Evolutionary conservation across 2,888 invertebrate genomes (phyloP), one percentile per base, ranked within the genome.

Genomic region (Thysanoteuthis rhombus): DNA sequence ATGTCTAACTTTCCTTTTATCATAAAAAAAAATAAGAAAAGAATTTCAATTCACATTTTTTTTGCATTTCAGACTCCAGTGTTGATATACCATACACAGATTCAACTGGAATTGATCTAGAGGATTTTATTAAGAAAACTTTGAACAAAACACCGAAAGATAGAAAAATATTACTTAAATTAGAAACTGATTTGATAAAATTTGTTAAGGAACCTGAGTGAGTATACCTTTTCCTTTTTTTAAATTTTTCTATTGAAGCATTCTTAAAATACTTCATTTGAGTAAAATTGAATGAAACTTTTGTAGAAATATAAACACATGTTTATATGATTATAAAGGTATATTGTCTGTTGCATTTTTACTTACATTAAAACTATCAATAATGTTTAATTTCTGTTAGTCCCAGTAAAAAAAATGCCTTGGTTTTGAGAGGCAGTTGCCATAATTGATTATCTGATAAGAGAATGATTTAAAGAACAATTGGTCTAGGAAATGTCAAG

Each of bases 91-190:
- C 95, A 47, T 97, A 97, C 95, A 97, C 97, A 94, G 98, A 98
- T 97, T 98, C 98, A 93, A 98, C 98, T 90, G 98, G 98, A 89
- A 98, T 98, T 6, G 99, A 99, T 97, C 97, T 99, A 94, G 98
- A 98, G 95, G 98, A 98, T 94, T 99, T 99, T 97, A 98, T 99
- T 94, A 98, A 98, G 94, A 98, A 98, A 95, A 99, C 99, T 0
- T 97, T 99, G 93, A 99, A 99, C 97, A 98, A 98, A 97, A 99
- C 98, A 97, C 98, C 98, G 89, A 98, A 99, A 96, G 99, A 99
- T 97, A 98, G 99, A 92, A 98, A 98, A 95, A 98, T 98, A 94
- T 97, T 99, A 95, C 97, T 99, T 94, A 98, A 98, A 97, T 98
- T 99, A 92, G 99, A 99, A 97, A 98, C 98, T 96, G 99, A 99